These are phyloP conservation scores for Calcarius lapponicus DNA, from an alignment of 2,797 vertebrate species.

Conservation along the genomic window DNA sequence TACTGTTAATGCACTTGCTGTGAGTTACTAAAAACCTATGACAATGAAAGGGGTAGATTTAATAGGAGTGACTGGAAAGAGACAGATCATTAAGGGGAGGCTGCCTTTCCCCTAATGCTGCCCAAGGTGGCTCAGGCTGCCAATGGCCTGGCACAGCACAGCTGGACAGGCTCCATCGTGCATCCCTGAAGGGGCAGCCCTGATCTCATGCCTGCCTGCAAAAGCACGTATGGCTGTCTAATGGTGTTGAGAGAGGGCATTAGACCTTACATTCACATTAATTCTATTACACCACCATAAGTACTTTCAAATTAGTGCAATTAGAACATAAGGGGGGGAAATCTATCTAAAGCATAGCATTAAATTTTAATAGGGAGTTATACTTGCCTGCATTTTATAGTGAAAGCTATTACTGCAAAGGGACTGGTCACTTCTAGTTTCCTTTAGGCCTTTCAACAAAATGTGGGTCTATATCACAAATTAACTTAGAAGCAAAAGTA, in stretches of 20 bases:
- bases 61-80: background rate
- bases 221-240: background rate
- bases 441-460: background rate
- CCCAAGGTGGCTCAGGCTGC: background rate
- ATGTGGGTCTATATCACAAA: background rate
- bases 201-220: background rate
- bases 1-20: background rate
- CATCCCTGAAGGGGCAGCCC: background rate
- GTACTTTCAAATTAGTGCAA: background rate
- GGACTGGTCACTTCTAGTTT: background rate
- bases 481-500: background rate
- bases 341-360: background rate
- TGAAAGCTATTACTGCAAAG: background rate
- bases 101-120: background rate
- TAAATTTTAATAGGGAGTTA: slow-evolving; percentile 7
- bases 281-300: background rate
- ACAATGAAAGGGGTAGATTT: background rate
- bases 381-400: background rate
- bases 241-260: background rate
- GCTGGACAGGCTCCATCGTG: background rate
- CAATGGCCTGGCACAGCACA: background rate
- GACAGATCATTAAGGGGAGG: background rate
- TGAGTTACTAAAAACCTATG: background rate
- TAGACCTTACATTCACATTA: background rate
- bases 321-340: background rate